Percentiles rank a stretch among this genome's conserved stretches.
phyloP scores from a whole-genome alignment of 35 echinoderm and acorn worm species.

The Holothuria glaberrima region DNA sequence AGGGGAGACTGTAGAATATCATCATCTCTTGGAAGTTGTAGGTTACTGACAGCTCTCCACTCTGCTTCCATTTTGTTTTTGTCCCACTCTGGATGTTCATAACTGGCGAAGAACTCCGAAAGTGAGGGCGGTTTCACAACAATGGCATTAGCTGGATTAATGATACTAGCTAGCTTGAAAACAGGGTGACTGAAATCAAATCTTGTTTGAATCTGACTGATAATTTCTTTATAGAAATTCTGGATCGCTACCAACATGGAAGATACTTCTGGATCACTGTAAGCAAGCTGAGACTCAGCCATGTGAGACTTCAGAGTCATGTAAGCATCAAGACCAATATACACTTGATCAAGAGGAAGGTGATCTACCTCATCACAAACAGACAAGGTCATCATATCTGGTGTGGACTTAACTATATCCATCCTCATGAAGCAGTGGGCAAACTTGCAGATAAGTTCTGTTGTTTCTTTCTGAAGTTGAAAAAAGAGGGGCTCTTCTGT shows the following conservation, averaged over 20 bases:
- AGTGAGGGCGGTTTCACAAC: not conserved
- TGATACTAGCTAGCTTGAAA: conserved; percentile 48
- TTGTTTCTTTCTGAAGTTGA: conserved; percentile 27
- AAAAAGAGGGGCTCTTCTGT: conserved; percentile 47
- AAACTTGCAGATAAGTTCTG: conserved; percentile 29
- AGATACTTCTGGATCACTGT: not conserved
- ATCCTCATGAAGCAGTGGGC: conserved; percentile 39
- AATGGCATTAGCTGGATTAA: conserved; percentile 21
- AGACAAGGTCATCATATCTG: conserved; percentile 17
- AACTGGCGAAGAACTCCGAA: conserved; percentile 29
- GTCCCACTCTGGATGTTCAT: conserved; percentile 41
- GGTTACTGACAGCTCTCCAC: conserved; percentile 32
- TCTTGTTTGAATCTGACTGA: conserved; percentile 14
- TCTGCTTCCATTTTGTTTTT: conserved; percentile 48
- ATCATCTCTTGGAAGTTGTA: not conserved
- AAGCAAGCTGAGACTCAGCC: not conserved
- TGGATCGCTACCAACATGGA: not conserved
- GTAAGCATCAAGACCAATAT: conserved; percentile 41
- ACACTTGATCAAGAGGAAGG: conserved; percentile 29
- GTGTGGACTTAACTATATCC: conserved; percentile 4
- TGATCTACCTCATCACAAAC: not conserved
- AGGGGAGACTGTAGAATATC: conserved; percentile 15
- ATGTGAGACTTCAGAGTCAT: not conserved
- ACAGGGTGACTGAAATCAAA: conserved; percentile 56
- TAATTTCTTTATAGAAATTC: conserved; percentile 42